Conservation (phyloP, 2,113 vertebrate genomes). For the Rhabdomys dilectus region DNA sequence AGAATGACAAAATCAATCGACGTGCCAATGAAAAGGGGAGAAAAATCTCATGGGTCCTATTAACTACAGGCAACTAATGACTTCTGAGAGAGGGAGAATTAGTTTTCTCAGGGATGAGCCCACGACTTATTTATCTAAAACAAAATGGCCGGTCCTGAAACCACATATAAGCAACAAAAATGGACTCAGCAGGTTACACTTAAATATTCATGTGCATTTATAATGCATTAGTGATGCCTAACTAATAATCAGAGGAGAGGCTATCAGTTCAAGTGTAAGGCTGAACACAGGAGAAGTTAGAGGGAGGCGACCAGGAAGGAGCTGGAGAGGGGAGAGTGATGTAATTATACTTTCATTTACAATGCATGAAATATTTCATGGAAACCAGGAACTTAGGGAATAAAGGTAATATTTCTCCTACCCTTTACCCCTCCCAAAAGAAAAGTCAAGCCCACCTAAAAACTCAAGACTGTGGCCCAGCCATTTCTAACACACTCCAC, state of each 20-base stretch:
- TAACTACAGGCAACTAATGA: not conserved
- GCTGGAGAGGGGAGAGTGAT: not conserved
- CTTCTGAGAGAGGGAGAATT: not conserved
- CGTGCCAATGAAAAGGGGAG: not conserved
- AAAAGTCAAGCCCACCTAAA: not conserved
- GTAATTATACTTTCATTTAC: not conserved
- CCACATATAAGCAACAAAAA: not conserved
- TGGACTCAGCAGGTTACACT: not conserved
- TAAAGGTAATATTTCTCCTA: not conserved
- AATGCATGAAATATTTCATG: not conserved
- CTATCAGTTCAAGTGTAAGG: not conserved
- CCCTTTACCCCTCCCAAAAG: fast-evolving
- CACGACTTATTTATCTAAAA: not conserved
- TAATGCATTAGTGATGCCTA: not conserved
- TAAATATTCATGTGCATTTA: not conserved
- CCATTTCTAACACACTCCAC: fast-evolving
- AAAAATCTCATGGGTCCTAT: not conserved
- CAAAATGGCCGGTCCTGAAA: not conserved
- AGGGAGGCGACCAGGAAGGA: not conserved
- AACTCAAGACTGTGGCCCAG: not conserved
- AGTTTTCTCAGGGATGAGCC: not conserved
- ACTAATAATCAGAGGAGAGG: not conserved
- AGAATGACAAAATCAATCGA: not conserved
- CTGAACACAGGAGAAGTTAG: not conserved
- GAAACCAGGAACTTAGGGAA: not conserved